These are phyloP conservation scores for Himalopsyche tibetana DNA, from an alignment of 2,888 invertebrate species.

Conservation along the genomic window DNA sequence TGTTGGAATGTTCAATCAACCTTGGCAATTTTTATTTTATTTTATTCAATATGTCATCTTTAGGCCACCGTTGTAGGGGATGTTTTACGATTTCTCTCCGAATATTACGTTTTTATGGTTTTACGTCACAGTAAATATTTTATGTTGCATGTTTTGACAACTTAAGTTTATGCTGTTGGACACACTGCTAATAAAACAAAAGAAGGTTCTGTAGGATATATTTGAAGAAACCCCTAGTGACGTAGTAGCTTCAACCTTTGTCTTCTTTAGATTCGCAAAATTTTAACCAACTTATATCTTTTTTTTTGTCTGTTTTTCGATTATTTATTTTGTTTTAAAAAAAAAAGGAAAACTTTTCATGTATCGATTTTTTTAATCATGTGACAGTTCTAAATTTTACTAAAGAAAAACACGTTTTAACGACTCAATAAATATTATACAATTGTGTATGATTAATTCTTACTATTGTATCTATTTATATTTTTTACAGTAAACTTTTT, in stretches of 20 bases:
- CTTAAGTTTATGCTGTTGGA: conserved; percentile 27
- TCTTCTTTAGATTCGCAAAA: background rate
- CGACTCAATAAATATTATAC: too few relatives aligned
- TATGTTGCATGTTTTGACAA: conserved; percentile 35
- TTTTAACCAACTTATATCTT: too few relatives aligned
- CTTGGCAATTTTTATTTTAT: background rate
- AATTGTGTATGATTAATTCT: too few relatives aligned
- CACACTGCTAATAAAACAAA: conserved; percentile 35
- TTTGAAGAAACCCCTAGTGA: conserved; percentile 29
- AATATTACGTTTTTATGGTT: conserved; percentile 38
- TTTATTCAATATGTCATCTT: conserved; percentile 19
- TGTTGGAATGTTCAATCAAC: conserved; percentile 1
- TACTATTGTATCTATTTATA: too few relatives aligned
- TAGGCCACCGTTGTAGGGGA: conserved; percentile 8
- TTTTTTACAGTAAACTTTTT: too few relatives aligned
- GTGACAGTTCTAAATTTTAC: too few relatives aligned
- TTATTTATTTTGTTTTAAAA: too few relatives aligned
- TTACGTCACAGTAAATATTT: conserved; percentile 27
- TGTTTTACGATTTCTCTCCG: conserved; percentile 2
- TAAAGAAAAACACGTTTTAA: too few relatives aligned
- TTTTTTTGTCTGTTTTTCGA: too few relatives aligned
- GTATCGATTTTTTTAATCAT: too few relatives aligned
- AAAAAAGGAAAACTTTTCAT: too few relatives aligned
- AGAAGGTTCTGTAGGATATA: background rate
- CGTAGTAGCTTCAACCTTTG: background rate